Percentiles rank a stretch among this genome's conserved stretches.
Conservation (phyloP, 2,113 vertebrate species). For the Empidonax alnorum region DNA sequence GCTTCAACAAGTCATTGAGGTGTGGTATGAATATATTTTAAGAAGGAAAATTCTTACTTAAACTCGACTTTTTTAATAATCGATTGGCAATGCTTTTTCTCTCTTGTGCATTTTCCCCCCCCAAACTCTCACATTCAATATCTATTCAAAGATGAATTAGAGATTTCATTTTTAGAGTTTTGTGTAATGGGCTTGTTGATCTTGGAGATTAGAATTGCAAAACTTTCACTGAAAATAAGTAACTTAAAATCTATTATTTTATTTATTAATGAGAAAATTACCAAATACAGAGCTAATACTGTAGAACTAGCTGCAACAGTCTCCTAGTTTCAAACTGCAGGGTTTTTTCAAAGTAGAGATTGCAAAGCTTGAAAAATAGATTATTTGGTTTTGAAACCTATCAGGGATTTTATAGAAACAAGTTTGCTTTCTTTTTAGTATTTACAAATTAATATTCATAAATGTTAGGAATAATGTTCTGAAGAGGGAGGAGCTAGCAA, state of each 20-base stretch:
- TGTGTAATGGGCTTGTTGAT: neutral
- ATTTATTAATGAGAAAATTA: neutral
- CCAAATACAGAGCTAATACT: neutral
- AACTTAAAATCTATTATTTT: neutral
- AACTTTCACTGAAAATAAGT: neutral
- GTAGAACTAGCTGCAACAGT: neutral
- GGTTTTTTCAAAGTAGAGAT: neutral
- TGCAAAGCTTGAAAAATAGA: neutral
- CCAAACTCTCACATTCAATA: neutral
- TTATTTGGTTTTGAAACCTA: neutral
- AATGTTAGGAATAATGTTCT: neutral
- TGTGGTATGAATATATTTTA: neutral
- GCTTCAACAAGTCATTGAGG: neutral
- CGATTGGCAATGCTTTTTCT: neutral
- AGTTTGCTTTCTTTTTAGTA: neutral
- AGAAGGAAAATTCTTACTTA: neutral
- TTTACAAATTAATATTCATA: neutral
- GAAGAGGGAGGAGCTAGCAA: neutral
- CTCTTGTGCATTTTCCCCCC: neutral
- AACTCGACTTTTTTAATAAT: neutral
- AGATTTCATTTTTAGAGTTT: neutral
- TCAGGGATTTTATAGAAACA: neutral
- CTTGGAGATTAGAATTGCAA: neutral
- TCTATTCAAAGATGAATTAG: neutral
- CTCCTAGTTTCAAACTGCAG: neutral